Percentiles rank a stretch among this genome's conserved stretches.
Conservation (phyloP, 2,888 invertebrate species). For the Eupsilia transversa region DNA sequence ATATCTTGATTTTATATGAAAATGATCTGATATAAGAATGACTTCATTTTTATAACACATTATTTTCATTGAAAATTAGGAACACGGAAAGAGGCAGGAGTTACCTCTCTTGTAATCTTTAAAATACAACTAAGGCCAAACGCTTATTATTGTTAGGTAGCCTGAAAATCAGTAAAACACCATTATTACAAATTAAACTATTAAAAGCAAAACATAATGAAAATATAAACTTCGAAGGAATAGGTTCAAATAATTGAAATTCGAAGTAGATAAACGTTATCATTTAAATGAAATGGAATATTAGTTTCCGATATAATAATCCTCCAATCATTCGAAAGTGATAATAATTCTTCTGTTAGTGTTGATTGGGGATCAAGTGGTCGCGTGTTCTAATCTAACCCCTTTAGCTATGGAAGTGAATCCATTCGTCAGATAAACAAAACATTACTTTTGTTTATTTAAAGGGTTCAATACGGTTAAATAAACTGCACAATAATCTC, state of each 20-base stretch:
- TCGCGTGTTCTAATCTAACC: slow-evolving; percentile 45
- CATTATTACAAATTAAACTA: background rate
- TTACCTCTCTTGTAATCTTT: background rate
- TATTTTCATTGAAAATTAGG: background rate
- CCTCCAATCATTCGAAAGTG: slow-evolving; percentile 12
- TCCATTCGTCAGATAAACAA: slow-evolving; percentile 45
- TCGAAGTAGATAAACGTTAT: background rate
- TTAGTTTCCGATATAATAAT: background rate
- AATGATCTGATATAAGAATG: too few relatives aligned
- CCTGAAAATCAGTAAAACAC: background rate
- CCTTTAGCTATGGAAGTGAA: slow-evolving; percentile 23
- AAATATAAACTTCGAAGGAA: background rate
- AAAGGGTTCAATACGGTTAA: slow-evolving; percentile 20
- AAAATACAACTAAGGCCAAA: background rate
- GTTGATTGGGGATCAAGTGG: slow-evolving; percentile 36
- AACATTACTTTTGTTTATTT: slow-evolving; percentile 39
- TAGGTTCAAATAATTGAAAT: background rate
- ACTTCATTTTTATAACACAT: background rate
- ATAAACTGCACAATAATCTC: background rate
- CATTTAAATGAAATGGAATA: background rate
- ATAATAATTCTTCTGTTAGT: slow-evolving; percentile 7
- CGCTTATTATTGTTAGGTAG: background rate
- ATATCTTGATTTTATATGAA: too few relatives aligned
- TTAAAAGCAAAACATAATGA: background rate
- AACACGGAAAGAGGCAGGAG: background rate